These are phyloP conservation scores for Polymixis flavicincta DNA, from an alignment of 2,888 invertebrate genomes.

Conservation along the genomic window DNA sequence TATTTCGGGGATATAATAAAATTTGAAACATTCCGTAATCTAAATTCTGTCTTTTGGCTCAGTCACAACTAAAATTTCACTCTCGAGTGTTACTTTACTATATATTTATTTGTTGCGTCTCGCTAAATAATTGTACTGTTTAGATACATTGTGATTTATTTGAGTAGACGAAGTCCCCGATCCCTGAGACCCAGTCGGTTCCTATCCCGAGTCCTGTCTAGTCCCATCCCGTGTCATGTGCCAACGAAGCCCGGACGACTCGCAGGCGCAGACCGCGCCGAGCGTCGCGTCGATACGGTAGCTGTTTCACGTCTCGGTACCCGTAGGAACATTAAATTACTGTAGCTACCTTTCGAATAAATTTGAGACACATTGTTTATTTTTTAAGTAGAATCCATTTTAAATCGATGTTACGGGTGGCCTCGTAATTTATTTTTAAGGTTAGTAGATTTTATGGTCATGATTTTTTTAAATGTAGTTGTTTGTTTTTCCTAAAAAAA, in stretches of 20 bases:
- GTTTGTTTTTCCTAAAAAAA: constrained; percentile 86
- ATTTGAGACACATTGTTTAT: constrained; percentile 79
- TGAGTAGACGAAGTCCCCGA: constrained; percentile 69
- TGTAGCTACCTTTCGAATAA: constrained; percentile 73
- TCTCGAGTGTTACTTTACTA: constrained; percentile 65
- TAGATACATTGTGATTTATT: constrained; percentile 58
- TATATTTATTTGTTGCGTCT: constrained; percentile 64
- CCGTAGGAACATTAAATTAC: constrained; percentile 76
- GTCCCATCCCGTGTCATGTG: constrained; percentile 88
- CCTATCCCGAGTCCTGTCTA: constrained; percentile 87
- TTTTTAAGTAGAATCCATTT: constrained; percentile 86
- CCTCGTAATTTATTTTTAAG: constrained; percentile 89
- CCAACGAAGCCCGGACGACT: constrained; percentile 85
- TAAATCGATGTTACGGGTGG: constrained; percentile 83
- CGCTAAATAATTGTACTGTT: constrained; percentile 58
- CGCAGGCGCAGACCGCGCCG: constrained; percentile 70
- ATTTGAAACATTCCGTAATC: constrained; percentile 87
- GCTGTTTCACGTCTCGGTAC: constrained; percentile 73
- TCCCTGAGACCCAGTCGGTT: constrained; percentile 80
- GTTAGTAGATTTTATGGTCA: constrained; percentile 87
- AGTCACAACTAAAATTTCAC: constrained; percentile 69
- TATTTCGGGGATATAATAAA: constrained; percentile 83
- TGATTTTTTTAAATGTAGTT: constrained; percentile 83
- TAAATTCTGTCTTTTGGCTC: constrained; percentile 80
- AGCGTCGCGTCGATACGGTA: constrained; percentile 55